phyloP scores from a whole-genome alignment of 2,113 vertebrate species.

The Hemiscyllium ocellatum region DNA sequence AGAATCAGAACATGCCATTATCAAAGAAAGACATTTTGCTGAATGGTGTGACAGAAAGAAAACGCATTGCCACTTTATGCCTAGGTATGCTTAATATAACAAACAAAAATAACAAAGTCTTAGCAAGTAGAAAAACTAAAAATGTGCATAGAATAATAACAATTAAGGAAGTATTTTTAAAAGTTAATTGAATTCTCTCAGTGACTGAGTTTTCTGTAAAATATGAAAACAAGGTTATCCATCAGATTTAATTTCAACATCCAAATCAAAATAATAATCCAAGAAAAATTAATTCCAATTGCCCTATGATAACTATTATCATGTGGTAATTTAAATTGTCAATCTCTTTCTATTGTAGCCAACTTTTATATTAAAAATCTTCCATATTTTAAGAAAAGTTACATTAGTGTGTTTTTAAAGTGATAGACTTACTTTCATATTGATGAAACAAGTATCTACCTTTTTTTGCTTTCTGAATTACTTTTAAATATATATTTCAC shows the following conservation, averaged over 20 bases:
- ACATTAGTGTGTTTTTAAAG: neutral
- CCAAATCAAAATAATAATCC: neutral
- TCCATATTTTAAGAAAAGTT: neutral
- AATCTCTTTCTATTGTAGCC: neutral
- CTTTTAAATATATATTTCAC: neutral
- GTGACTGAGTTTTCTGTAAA: neutral
- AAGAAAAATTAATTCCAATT: neutral
- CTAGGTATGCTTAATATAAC: neutral
- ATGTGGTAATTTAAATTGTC: neutral
- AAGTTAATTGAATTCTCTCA: neutral
- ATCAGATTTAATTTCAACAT: neutral
- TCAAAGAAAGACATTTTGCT: neutral
- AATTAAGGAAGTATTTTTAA: neutral
- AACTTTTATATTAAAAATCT: neutral
- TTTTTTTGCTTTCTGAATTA: neutral
- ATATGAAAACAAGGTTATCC: constrained; percentile 8
- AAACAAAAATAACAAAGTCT: neutral
- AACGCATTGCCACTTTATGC: neutral
- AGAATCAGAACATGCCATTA: neutral
- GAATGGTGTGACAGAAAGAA: neutral
- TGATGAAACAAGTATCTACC: neutral
- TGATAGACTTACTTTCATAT: neutral
- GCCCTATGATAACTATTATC: constrained; percentile 12
- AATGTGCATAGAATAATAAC: neutral
- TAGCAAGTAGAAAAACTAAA: neutral